phyloP scores from a whole-genome alignment of 1,140 invertebrate species.

The Drosophila repletoides region DNA sequence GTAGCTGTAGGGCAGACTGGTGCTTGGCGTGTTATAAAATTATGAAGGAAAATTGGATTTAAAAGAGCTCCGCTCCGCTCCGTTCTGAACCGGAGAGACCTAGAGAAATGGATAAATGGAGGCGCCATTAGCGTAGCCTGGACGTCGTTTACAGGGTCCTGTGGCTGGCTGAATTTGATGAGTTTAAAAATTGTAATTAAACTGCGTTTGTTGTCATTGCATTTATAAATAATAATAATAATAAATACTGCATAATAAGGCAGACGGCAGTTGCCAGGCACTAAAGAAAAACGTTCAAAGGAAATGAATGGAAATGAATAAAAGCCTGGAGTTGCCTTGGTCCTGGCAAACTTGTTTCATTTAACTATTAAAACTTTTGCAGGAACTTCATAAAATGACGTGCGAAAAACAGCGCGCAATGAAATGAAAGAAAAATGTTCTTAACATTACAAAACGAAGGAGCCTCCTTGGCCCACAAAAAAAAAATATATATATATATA shows the following conservation, averaged over 20 bases:
- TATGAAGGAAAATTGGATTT: slow-evolving; percentile 76
- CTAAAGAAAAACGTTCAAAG: slow-evolving; percentile 38
- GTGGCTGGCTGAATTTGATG: slow-evolving; percentile 70
- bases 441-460: slow-evolving; percentile 22
- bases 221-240: slow-evolving; percentile 75
- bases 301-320: slow-evolving; percentile 70
- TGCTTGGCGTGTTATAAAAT: slow-evolving; percentile 63
- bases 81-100: slow-evolving; percentile 19
- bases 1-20: background rate
- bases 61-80: no score
- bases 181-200: slow-evolving; percentile 79
- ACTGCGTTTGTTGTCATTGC: slow-evolving; percentile 79
- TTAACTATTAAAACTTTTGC: slow-evolving; percentile 73
- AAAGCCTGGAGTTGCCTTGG: background rate
- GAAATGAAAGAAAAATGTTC: slow-evolving; percentile 54
- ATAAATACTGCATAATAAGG: slow-evolving; percentile 69
- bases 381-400: slow-evolving; percentile 67
- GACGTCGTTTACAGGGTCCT: slow-evolving; percentile 47
- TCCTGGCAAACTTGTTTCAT: slow-evolving; percentile 41
- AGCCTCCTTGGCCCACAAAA: background rate
- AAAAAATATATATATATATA: background rate
- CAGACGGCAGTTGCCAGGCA: slow-evolving; percentile 1
- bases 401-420: slow-evolving; percentile 54
- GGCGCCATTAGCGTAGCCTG: slow-evolving; percentile 63
- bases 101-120: slow-evolving; percentile 36